Conservation (phyloP, 2,888 invertebrate species). For the Drosophila dives region DNA sequence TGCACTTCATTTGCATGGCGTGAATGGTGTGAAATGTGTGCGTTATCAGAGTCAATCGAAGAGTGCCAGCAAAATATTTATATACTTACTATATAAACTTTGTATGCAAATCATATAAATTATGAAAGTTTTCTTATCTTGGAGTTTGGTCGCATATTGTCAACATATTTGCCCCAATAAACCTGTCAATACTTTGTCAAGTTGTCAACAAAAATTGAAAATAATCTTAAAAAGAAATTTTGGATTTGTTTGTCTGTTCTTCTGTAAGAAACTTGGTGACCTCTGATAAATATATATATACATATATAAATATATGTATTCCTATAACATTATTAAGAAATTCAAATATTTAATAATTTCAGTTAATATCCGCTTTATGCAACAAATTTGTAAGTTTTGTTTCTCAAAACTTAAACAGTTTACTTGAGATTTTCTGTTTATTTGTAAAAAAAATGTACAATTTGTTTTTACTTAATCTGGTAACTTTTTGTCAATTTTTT, state of each 20-base stretch:
- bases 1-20: conserved; percentile 73
- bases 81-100: conserved; percentile 54
- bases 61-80: conserved; percentile 54
- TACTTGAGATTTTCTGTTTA: neutral
- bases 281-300: neutral
- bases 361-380: neutral
- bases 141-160: conserved; percentile 60
- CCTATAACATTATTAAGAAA: neutral
- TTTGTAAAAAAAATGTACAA: neutral
- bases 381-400: too few relatives aligned
- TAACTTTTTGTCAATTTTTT: conserved; percentile 52
- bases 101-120: conserved; percentile 67
- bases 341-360: neutral
- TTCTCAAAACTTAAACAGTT: neutral
- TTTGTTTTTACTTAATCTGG: conserved; percentile 27
- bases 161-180: conserved; percentile 55
- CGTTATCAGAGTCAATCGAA: conserved; percentile 14
- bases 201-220: conserved; percentile 60
- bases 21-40: conserved; percentile 38
- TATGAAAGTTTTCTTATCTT: conserved; percentile 72
- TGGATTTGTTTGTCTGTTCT: conserved; percentile 7
- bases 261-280: neutral
- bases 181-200: conserved; percentile 61
- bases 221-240: conserved; percentile 35
- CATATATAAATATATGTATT: neutral